Evolutionary conservation across 2,888 invertebrate species (phyloP).

Genomic region (Nemotelus pantherinus): DNA sequence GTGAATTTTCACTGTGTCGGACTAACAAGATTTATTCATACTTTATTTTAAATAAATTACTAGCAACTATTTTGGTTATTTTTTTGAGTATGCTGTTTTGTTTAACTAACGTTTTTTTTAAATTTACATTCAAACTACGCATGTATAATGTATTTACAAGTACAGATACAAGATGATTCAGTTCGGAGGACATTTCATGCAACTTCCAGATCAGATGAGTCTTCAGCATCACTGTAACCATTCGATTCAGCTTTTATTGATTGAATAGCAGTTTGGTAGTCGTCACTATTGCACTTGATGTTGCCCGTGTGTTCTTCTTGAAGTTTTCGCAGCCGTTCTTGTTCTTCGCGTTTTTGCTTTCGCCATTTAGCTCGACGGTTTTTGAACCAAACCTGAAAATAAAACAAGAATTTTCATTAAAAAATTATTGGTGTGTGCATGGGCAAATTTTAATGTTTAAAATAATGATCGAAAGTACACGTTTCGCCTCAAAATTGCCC

Average conservation of each 20-base stretch:
- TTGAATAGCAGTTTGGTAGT: constrained; percentile 60
- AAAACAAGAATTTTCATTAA: constrained; percentile 52
- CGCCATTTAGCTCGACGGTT: constrained; percentile 96
- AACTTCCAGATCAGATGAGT: constrained; percentile 84
- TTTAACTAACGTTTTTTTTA: too few relatives aligned
- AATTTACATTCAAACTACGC: too few relatives aligned
- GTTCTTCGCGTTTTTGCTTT: constrained; percentile 91
- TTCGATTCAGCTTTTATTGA: constrained; percentile 62
- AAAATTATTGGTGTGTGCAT: neutral
- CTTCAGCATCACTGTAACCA: constrained; percentile 71
- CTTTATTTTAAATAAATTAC: neutral
- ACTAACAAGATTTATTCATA: neutral
- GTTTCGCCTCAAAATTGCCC: too few relatives aligned
- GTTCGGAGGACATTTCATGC: constrained; percentile 68
- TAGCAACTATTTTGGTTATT: constrained; percentile 8
- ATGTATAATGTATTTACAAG: constrained; percentile 1
- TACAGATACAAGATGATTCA: neutral
- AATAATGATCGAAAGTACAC: too few relatives aligned
- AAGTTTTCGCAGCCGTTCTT: constrained; percentile 81
- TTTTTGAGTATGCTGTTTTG: neutral
- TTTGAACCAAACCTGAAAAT: constrained; percentile 93
- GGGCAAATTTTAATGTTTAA: too few relatives aligned
- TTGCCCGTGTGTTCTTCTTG: constrained; percentile 75
- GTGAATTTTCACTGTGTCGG: neutral
- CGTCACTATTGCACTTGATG: constrained; percentile 61